Conservation (phyloP, 2,888 invertebrate species). For the Charanyca ferruginea region DNA sequence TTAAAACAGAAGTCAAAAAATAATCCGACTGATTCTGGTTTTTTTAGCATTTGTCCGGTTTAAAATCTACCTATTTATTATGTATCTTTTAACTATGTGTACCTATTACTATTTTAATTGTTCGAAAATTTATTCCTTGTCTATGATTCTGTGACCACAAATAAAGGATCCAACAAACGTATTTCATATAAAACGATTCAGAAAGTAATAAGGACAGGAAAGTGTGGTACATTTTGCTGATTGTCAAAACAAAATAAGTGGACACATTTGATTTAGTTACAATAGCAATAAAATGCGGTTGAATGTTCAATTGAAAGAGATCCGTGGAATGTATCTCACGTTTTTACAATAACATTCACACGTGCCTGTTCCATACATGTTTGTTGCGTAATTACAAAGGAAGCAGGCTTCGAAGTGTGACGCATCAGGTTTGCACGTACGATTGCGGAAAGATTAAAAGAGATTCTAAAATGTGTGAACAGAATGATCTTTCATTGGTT, state of each 20-base stretch:
- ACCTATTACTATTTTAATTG: background rate
- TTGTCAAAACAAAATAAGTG: slow-evolving; percentile 19
- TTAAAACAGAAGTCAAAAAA: background rate
- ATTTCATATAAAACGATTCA: too few relatives aligned
- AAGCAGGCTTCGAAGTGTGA: slow-evolving; percentile 19
- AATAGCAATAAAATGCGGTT: slow-evolving; percentile 36
- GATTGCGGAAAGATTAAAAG: slow-evolving; percentile 21
- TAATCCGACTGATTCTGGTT: background rate
- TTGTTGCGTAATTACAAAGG: slow-evolving; percentile 40
- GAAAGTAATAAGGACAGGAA: too few relatives aligned
- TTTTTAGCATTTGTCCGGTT: slow-evolving; percentile 4
- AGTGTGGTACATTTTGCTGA: background rate
- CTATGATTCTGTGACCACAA: too few relatives aligned
- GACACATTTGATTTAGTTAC: slow-evolving; percentile 8
- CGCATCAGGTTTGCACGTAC: slow-evolving; percentile 25
- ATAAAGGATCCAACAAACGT: background rate
- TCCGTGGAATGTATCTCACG: slow-evolving; percentile 44
- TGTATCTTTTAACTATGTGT: background rate
- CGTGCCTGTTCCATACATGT: slow-evolving; percentile 41
- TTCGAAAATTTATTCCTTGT: too few relatives aligned
- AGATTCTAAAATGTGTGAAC: slow-evolving; percentile 37
- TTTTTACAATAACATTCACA: slow-evolving; percentile 53
- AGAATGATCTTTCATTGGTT: slow-evolving; percentile 33
- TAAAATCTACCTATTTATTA: too few relatives aligned
- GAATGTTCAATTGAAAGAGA: slow-evolving; percentile 47